Evolutionary conservation across 2,888 invertebrate genomes (phyloP).

Genomic region (Ophion costatus): DNA sequence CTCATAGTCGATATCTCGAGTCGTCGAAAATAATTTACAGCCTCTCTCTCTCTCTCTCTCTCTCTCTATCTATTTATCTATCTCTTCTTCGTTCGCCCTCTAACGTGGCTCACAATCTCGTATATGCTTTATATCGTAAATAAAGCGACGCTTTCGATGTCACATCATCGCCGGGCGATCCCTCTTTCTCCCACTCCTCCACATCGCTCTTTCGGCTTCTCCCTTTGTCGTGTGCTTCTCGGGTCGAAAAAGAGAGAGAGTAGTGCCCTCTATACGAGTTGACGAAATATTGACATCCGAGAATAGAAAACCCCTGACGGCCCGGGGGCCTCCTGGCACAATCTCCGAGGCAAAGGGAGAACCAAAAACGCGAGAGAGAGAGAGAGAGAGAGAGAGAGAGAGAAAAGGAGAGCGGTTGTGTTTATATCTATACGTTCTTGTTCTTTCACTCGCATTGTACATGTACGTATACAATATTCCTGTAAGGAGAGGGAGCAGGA

Average conservation of each 20-base stretch:
- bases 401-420: slow-evolving; percentile 54
- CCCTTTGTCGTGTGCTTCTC: slow-evolving; percentile 76
- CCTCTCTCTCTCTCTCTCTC: slow-evolving; percentile 14
- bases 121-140: slow-evolving; percentile 4
- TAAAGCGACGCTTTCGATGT: slow-evolving; percentile 38
- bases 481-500: slow-evolving; percentile 8
- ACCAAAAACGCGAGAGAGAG: slow-evolving; percentile 61
- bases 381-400: slow-evolving; percentile 63
- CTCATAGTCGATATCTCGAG: slow-evolving; percentile 58
- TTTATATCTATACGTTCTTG: slow-evolving; percentile 29
- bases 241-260: slow-evolving; percentile 35
- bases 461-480: slow-evolving; percentile 16
- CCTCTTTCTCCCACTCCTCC: slow-evolving; percentile 40
- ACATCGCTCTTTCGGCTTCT: slow-evolving; percentile 53
- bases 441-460: slow-evolving; percentile 11
- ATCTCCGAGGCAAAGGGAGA: slow-evolving; percentile 63
- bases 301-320: slow-evolving; percentile 79
- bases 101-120: not conserved
- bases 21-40: slow-evolving; percentile 71
- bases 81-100: slow-evolving; percentile 2
- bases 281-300: slow-evolving; percentile 83
- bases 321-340: slow-evolving; percentile 63
- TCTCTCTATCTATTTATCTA: not conserved
- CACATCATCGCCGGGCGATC: slow-evolving; percentile 56
- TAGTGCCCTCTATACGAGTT: slow-evolving; percentile 74